These are phyloP conservation scores for Trichonephila inaurata DNA, from an alignment of 1,140 invertebrate species.

Conservation along the genomic window DNA sequence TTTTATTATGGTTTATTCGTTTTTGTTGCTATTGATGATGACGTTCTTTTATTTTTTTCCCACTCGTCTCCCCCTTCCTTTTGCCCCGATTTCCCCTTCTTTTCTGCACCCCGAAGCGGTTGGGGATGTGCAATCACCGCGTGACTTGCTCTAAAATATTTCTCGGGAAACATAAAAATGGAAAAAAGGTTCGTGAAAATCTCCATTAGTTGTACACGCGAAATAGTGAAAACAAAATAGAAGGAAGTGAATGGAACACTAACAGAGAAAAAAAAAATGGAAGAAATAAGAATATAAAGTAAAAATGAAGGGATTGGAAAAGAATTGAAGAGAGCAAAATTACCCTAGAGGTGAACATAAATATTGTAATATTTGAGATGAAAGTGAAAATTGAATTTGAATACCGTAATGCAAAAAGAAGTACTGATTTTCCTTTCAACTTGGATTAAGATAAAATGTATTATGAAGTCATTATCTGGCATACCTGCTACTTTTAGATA, in stretches of 20 bases:
- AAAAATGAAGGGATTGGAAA: neutral
- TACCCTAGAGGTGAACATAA: slow-evolving; percentile 28
- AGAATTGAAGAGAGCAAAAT: neutral
- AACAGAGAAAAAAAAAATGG: neutral
- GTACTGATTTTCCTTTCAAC: neutral
- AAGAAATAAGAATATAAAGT: neutral
- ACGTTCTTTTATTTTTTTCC: slow-evolving; percentile 45
- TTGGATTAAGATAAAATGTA: neutral
- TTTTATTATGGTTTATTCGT: slow-evolving; percentile 53
- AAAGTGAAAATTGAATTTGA: slow-evolving; percentile 46
- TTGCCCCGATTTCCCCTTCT: neutral
- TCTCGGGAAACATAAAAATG: slow-evolving; percentile 36
- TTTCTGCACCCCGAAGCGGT: neutral
- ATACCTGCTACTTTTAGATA: too few relatives aligned
- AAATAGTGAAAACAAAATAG: slow-evolving; percentile 36
- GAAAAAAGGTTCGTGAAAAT: slow-evolving; percentile 50
- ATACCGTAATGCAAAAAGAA: slow-evolving; percentile 8
- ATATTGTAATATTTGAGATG: slow-evolving; percentile 24
- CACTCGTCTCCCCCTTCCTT: neutral
- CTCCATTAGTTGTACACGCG: slow-evolving; percentile 53
- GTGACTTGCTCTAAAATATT: slow-evolving; percentile 32
- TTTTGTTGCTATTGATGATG: slow-evolving; percentile 60
- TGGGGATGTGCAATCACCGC: neutral
- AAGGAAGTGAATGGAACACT: neutral
- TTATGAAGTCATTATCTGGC: too few relatives aligned